A percentile compares a stretch with the other conserved stretches of the same genome.
These are phyloP conservation scores for Channa maculata DNA, from an alignment of 2,113 vertebrate genomes.

Conservation along the genomic window DNA sequence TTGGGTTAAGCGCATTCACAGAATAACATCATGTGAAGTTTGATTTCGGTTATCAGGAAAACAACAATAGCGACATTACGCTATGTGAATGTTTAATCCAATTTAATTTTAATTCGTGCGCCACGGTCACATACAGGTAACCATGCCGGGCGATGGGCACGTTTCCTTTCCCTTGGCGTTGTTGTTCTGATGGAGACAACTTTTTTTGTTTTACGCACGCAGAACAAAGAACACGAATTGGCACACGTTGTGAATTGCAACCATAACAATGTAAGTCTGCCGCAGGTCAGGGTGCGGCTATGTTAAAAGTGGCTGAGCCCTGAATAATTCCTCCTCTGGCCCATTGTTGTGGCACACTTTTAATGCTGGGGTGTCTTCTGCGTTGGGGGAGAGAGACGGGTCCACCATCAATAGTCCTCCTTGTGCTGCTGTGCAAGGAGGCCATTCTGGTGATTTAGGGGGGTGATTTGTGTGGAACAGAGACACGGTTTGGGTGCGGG, in stretches of 20 bases:
- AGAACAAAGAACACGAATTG: slow-evolving; percentile 38
- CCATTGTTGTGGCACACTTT: slow-evolving; percentile 85
- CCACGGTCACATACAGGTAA: too few species aligned
- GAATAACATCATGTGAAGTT: too few species aligned
- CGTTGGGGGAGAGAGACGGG: neutral
- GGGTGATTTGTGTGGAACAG: slow-evolving; percentile 86
- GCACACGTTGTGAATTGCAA: slow-evolving; percentile 62
- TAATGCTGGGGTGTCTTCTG: slow-evolving; percentile 61
- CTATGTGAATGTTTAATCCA: too few species aligned
- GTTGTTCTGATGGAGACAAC: neutral
- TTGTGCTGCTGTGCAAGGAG: slow-evolving; percentile 76
- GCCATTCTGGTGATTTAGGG: slow-evolving; percentile 81
- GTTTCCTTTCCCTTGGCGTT: neutral
- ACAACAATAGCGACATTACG: too few species aligned
- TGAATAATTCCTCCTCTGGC: slow-evolving; percentile 64
- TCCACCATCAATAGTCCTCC: slow-evolving; percentile 73
- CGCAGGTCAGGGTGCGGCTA: slow-evolving; percentile 42
- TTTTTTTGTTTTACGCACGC: slow-evolving; percentile 21
- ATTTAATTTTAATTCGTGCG: too few species aligned
- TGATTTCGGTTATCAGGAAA: too few species aligned
- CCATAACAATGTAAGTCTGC: slow-evolving; percentile 67
- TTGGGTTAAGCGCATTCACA: too few species aligned
- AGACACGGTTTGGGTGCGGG: slow-evolving; percentile 83
- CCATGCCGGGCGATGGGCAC: neutral
- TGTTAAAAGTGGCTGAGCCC: slow-evolving; percentile 47